Base-by-base conservation (phyloP, 2,888 invertebrate species). In the Anthophora plumipes region DNA sequence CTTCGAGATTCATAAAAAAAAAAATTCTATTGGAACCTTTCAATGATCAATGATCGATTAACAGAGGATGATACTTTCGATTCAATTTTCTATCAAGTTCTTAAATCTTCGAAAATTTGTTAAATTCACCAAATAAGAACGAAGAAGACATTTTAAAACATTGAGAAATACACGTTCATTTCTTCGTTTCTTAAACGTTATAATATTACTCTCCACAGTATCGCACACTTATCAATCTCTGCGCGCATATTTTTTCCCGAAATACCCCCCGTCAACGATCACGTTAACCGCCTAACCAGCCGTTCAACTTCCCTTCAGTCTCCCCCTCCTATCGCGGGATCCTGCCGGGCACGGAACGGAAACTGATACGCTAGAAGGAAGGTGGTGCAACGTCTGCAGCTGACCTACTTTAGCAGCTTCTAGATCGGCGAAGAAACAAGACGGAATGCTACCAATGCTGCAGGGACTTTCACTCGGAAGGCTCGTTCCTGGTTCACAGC, bases 381-480 rank as follows among this genome's bases (percentile, higher is more conserved):
- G 91, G 88, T 91, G 91, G 89, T 86, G 90, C 90, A 91, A 91
- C 85, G 88, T 81, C 84, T 88, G 88, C 85, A 84, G 82, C 82
- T 90, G 91, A 91, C 91, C 91, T 83, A 91, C 90, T 91, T 91
- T 17, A 63, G 54, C 72, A 63, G 78, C 63, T 83, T 67, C 80
- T 83, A 88, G 88, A 89, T 90, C 89, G 90, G 77, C 88, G 90
- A 91, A 90, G 90, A 90, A 91, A 91, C 90, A 39, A 68, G 83
- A 80, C 88, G 90, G 91, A 90, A 90, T 91, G 91, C 89, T 86
- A 88, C 87, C 89, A 90, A 90, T 89, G 90, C 88, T 89, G 86
- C 75, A 76, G 87, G 83, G 85, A 91, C 91, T 91, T 91, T 91
- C 91, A 91, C 91, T 91, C 87, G 87, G 87, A 87, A 87, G 87